Evolutionary conservation across 2,888 invertebrate genomes (phyloP), one percentile per base, ranked within the genome.

Genomic region (Bruchidius siliquastri): DNA sequence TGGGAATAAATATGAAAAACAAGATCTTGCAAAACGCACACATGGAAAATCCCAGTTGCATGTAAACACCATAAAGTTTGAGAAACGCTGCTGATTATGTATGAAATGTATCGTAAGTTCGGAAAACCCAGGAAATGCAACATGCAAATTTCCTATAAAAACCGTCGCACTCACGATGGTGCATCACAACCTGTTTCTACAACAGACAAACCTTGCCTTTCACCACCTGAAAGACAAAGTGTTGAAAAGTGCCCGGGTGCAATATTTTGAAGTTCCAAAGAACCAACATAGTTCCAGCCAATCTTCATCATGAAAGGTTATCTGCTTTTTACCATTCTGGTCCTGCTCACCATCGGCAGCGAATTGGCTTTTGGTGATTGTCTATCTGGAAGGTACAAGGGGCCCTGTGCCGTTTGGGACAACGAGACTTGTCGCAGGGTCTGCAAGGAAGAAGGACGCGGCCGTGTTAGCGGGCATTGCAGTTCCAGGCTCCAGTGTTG

Each of bases 371-470:
- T 74, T 20, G 74, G 74, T 70, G 74, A 74, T 22, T 74, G 74
- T 22, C 49, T 72, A n/a, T 74, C 74, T 1, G 74, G 70, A 72
- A 69, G 67, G 20, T 74, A 69, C 67, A 30, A 26, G 32, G 74
- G 74, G 20, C 74, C 74, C 22, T 74, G 74, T 66, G 69, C 72
- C 0, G 74, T 72, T 6, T 72, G 74, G 74, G 72, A 72, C 72
- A 72, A 72, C 67, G 74, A 74, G 0, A 22, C 74, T 10, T 74
- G 74, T 18, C 72, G 72, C 21, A 30, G 72, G 21, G 32, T 74
- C 21, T 74, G 74, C 69, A 74, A 72, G 67, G 72, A 74, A 72
- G 74, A 74, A 74, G 74, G 74, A 69, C 1, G 49, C 1, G 49
- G 49, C 6, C 74, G 72, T 21, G 20, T 20, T 66, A 71, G 71